phyloP scores from a whole-genome alignment of 2,888 invertebrate genomes.

The Diarsia brunnea region DNA sequence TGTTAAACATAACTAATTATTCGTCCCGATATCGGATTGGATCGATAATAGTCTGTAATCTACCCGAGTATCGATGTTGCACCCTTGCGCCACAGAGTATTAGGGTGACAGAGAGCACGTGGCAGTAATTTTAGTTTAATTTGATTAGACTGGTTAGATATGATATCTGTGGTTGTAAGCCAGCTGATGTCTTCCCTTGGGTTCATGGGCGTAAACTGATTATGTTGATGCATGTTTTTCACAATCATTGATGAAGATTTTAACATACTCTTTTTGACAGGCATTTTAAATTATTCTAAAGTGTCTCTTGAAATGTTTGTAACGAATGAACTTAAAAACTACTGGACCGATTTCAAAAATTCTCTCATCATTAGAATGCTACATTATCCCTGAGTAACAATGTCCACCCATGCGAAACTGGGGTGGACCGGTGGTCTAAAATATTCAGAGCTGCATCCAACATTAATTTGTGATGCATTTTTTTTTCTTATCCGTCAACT shows the following conservation, averaged over 20 bases:
- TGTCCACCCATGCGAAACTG: no score
- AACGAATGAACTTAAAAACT: no score
- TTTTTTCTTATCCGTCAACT: background rate
- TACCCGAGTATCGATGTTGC: slow-evolving; percentile 71
- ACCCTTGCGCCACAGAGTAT: slow-evolving; percentile 60
- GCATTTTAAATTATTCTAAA: background rate
- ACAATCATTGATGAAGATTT: background rate
- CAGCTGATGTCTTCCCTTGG: slow-evolving; percentile 26
- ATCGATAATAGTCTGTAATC: slow-evolving; percentile 83
- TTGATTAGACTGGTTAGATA: slow-evolving; percentile 19
- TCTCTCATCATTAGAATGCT: no score
- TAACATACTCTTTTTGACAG: background rate
- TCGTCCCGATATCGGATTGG: slow-evolving; percentile 70
- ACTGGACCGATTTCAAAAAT: no score
- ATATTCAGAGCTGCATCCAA: no score
- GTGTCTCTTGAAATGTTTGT: background rate
- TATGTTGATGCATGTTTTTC: background rate
- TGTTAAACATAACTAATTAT: slow-evolving; percentile 27
- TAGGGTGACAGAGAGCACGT: slow-evolving; percentile 50
- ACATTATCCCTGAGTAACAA: no score
- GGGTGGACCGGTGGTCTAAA: no score
- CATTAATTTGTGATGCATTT: no score
- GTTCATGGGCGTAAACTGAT: background rate
- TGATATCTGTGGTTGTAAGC: slow-evolving; percentile 9
- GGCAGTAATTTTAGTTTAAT: slow-evolving; percentile 50